A percentile compares a stretch with the other conserved stretches of the same genome.
Evolutionary conservation across 2,113 vertebrate genomes (phyloP).

Genomic region (Dolichallabes microphthalmus): DNA sequence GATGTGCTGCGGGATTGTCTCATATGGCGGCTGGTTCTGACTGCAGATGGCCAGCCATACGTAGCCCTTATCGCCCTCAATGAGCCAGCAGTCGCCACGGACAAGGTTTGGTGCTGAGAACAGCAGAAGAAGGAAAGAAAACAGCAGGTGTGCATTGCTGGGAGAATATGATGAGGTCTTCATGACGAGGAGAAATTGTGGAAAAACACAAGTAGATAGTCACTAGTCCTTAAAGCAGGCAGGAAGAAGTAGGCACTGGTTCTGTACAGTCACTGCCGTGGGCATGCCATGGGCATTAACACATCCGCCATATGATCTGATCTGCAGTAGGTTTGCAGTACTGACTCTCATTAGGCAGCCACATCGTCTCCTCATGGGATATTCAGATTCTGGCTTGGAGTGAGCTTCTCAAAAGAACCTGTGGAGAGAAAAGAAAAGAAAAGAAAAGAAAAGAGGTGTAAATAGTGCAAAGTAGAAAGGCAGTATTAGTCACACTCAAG

Average conservation of each 20-base stretch:
- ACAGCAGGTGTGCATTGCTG: conserved; percentile 48
- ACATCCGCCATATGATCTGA: conserved; percentile 61
- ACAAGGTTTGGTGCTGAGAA: conserved; percentile 73
- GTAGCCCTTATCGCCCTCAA: conserved; percentile 97
- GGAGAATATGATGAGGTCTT: conserved; percentile 50
- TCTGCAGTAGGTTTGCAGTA: conserved; percentile 50
- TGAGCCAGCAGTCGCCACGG: conserved; percentile 93
- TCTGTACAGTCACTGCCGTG: conserved; percentile 63
- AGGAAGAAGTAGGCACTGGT: conserved; percentile 44
- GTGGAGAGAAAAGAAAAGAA: conserved; percentile 38
- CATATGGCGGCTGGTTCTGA: conserved; percentile 97
- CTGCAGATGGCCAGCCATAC: conserved; percentile 99
- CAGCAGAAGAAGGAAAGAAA: conserved; percentile 63
- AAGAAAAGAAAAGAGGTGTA: background rate
- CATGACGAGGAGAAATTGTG: conserved; percentile 62
- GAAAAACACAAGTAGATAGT: conserved; percentile 15
- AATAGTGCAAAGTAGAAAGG: background rate
- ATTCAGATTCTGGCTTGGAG: conserved; percentile 31
- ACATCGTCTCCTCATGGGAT: conserved; percentile 57
- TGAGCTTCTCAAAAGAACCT: conserved; percentile 49
- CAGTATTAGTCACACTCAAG: background rate
- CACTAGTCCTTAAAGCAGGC: conserved; percentile 44
- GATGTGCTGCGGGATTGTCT: conserved; percentile 98
- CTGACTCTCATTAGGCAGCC: conserved; percentile 52
- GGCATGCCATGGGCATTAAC: conserved; percentile 59